Evolutionary conservation across 2,797 vertebrate species (phyloP).

Genomic region (Semotilus atromaculatus): DNA sequence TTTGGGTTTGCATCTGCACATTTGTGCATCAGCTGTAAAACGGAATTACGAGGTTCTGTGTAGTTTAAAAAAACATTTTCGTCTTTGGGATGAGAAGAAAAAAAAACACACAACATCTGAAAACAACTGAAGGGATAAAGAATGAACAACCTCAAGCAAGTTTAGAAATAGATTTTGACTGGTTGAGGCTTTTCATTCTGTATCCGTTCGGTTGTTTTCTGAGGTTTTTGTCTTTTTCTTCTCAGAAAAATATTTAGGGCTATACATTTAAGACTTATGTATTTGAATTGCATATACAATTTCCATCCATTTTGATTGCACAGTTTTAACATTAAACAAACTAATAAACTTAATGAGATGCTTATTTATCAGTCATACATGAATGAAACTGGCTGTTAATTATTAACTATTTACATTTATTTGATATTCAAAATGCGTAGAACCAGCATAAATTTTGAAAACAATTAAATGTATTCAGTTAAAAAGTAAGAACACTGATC

Average conservation of each 20-base stretch:
- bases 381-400: not conserved
- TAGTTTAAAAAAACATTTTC: not conserved
- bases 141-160: not conserved
- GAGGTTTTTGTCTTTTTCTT: not conserved
- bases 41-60: constrained; percentile 1
- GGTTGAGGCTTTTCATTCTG: not conserved
- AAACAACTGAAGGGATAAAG: not conserved
- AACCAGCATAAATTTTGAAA: not conserved
- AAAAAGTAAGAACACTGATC: not conserved
- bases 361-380: not conserved
- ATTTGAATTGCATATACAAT: not conserved
- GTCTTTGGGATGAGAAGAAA: not conserved
- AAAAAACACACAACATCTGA: not conserved
- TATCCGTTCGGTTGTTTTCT: not conserved
- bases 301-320: not conserved
- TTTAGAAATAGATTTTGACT: not conserved
- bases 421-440: not conserved
- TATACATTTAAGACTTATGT: not conserved
- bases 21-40: constrained; percentile 35
- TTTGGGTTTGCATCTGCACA: constrained; percentile 60
- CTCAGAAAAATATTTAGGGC: not conserved
- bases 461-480: not conserved
- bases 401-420: not conserved
- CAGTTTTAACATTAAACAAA: not conserved
- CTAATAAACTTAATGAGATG: not conserved